These are phyloP conservation scores for Gallinago undulata DNA, from an alignment of 2,113 vertebrate genomes.

Conservation along the genomic window DNA sequence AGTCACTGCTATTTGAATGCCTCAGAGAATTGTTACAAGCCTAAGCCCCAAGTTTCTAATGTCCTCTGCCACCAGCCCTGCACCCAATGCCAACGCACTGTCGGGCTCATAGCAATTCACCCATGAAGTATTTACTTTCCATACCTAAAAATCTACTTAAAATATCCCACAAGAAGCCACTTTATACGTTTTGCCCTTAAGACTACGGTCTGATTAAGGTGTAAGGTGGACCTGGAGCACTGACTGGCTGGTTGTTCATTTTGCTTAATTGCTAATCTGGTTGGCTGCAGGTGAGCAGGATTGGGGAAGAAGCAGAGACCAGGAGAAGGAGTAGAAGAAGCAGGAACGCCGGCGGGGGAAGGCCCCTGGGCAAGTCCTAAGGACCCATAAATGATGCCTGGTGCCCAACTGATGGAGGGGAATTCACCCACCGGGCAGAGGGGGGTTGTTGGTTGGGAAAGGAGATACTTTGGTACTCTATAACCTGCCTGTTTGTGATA, in stretches of 20 bases:
- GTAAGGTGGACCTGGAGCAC: neutral
- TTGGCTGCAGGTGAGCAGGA: too few relatives aligned
- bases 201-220: neutral
- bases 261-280: neutral
- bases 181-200: neutral
- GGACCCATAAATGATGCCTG: too few relatives aligned
- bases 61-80: neutral
- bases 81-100: neutral
- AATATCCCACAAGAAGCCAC: neutral
- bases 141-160: neutral
- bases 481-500: too few relatives aligned
- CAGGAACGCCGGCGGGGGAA: too few relatives aligned
- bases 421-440: too few relatives aligned
- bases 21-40: neutral
- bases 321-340: too few relatives aligned
- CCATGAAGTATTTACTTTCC: neutral
- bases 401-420: too few relatives aligned
- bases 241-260: neutral
- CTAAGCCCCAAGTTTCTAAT: neutral
- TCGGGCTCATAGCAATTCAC: accelerated
- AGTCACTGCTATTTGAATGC: neutral
- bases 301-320: too few relatives aligned
- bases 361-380: too few relatives aligned
- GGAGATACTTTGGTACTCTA: too few relatives aligned
- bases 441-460: too few relatives aligned